Percentiles rank a stretch among this genome's conserved stretches.
Evolutionary conservation across 1,140 invertebrate genomes (phyloP).

Genomic region (Melanaphis sacchari): DNA sequence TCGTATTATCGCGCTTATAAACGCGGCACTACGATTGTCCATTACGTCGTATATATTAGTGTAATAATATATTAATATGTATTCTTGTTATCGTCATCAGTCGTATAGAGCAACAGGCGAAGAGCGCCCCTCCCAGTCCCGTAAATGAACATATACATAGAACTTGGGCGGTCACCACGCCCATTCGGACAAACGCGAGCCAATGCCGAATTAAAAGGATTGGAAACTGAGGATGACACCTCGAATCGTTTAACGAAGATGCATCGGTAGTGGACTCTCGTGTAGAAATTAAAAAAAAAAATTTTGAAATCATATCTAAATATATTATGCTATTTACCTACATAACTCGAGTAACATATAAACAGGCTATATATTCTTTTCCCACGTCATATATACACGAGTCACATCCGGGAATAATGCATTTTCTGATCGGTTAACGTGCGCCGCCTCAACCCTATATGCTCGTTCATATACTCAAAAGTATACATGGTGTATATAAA

Average conservation of each 20-base stretch:
- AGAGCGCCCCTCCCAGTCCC: background rate
- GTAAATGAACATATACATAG: background rate
- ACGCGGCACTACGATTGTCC: background rate
- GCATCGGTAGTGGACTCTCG: background rate
- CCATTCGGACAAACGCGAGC: conserved; percentile 23
- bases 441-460: no score
- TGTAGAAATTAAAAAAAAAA: background rate
- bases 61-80: background rate
- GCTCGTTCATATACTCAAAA: background rate
- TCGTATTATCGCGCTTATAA: background rate
- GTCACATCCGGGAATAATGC: background rate
- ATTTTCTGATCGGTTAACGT: background rate
- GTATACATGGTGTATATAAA: no score
- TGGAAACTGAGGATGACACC: conserved; percentile 23
- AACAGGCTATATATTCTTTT: no score
- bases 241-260: background rate
- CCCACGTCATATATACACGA: background rate
- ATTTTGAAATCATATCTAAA: background rate
- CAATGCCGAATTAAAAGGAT: conserved; percentile 50
- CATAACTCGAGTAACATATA: background rate
- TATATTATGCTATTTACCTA: background rate
- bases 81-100: background rate
- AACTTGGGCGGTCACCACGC: background rate
- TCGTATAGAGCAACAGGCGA: background rate
- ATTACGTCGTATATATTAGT: background rate